Evolutionary conservation across 2,113 vertebrate genomes (phyloP).

Genomic region (Apodemus speciosus): DNA sequence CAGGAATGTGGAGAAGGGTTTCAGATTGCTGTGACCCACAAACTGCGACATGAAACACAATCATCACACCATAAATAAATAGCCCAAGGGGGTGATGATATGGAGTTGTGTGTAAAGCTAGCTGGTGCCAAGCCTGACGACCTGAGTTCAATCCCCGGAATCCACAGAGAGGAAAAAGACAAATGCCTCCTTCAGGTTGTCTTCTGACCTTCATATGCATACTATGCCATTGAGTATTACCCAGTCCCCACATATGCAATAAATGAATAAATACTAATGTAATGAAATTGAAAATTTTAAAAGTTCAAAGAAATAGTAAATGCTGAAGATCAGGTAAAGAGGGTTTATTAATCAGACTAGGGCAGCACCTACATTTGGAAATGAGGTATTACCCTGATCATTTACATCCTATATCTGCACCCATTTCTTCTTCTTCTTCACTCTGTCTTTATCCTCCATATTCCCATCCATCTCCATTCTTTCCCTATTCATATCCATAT

Average conservation of each 20-base stretch:
- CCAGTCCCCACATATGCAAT: neutral
- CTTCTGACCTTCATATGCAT: neutral
- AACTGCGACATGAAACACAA: neutral
- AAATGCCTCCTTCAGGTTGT: neutral
- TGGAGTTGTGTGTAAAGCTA: neutral
- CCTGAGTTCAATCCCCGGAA: neutral
- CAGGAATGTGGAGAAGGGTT: neutral
- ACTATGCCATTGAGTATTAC: neutral
- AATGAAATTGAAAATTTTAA: neutral
- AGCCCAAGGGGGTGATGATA: neutral
- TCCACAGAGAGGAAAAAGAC: neutral
- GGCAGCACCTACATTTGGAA: neutral
- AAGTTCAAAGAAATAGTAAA: neutral
- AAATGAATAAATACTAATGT: neutral
- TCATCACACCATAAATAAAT: neutral
- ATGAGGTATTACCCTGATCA: fast-evolving
- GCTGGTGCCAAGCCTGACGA: neutral
- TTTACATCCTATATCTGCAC: fast-evolving
- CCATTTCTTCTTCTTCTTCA: fast-evolving
- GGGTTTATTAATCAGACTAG: neutral
- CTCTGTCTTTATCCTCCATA: fast-evolving
- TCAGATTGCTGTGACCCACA: neutral
- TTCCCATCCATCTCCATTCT: too few species aligned
- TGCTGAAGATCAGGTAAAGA: neutral
- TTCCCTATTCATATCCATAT: fast-evolving